Conservation (phyloP, 2,888 invertebrate species). For the Limnephilus auricula region DNA sequence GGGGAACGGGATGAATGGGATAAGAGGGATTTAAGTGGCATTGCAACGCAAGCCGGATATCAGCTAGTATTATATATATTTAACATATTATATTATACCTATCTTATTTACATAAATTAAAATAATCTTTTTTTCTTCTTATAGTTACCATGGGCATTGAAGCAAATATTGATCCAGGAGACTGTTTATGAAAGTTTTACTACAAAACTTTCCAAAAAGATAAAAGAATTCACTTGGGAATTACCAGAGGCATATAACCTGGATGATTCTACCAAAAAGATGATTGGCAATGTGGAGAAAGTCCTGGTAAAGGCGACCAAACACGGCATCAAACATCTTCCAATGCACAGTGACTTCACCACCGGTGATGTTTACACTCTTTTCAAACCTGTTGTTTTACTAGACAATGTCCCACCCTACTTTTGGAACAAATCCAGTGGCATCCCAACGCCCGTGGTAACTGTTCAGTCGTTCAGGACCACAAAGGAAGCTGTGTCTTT, state of each 20-base stretch:
- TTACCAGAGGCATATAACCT: conserved; percentile 68
- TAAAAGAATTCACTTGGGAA: conserved; percentile 68
- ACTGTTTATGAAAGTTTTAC: conserved; percentile 73
- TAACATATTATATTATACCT: neutral
- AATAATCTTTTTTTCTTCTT: conserved; percentile 62
- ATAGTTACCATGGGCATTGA: conserved; percentile 76
- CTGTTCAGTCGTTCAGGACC: conserved; percentile 69
- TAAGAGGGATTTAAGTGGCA: no score
- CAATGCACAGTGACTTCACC: conserved; percentile 68
- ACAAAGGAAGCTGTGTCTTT: conserved; percentile 70
- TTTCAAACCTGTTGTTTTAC: conserved; percentile 58
- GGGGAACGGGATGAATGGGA: no score
- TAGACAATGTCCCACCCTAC: conserved; percentile 51
- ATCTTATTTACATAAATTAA: neutral
- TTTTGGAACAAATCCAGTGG: conserved; percentile 65
- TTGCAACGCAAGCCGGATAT: no score
- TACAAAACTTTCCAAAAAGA: conserved; percentile 72
- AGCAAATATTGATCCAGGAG: conserved; percentile 77
- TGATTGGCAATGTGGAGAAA: conserved; percentile 69
- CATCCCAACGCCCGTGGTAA: conserved; percentile 73
- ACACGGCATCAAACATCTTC: conserved; percentile 75
- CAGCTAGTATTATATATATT: neutral
- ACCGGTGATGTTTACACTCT: neutral
- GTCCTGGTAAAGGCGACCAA: conserved; percentile 73
- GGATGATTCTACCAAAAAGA: conserved; percentile 49